Evolutionary conservation across 2,888 invertebrate genomes (phyloP).

Genomic region (Ectemnius continuus): DNA sequence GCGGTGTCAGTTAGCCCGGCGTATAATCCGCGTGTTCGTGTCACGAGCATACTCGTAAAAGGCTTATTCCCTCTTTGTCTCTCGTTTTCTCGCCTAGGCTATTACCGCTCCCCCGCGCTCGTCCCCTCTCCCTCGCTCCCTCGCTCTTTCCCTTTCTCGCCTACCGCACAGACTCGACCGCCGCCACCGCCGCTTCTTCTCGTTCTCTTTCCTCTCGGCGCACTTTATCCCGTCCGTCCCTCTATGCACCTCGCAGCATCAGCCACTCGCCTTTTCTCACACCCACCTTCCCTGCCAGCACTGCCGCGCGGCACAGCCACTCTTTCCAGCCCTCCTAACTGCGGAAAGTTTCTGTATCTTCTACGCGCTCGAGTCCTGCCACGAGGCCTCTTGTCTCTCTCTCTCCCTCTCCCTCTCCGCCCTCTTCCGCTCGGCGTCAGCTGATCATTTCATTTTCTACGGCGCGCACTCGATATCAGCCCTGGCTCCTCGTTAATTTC

Average conservation of each 20-base stretch:
- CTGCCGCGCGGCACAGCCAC: constrained; percentile 10
- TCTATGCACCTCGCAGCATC: constrained; percentile 38
- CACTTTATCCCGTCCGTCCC: constrained; percentile 24
- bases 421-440: constrained; percentile 28
- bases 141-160: neutral
- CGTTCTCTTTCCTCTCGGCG: constrained; percentile 13
- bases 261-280: constrained; percentile 39
- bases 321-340: constrained; percentile 7
- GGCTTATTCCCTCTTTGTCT: constrained; percentile 41
- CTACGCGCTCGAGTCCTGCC: neutral
- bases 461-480: constrained; percentile 29
- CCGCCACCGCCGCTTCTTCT: constrained; percentile 9
- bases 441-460: constrained; percentile 54
- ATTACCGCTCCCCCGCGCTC: neutral
- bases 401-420: constrained; percentile 16
- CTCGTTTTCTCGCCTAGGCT: constrained; percentile 24
- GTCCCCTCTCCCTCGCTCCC: neutral
- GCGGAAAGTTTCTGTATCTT: constrained; percentile 13
- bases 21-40: constrained; percentile 32
- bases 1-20: constrained; percentile 19
- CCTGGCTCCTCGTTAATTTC: constrained; percentile 34
- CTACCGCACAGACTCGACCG: too few species aligned
- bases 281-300: constrained; percentile 7
- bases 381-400: neutral
- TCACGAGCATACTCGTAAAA: constrained; percentile 28